phyloP scores from a whole-genome alignment of 2,888 invertebrate genomes.

The Hypercompe scribonia region DNA sequence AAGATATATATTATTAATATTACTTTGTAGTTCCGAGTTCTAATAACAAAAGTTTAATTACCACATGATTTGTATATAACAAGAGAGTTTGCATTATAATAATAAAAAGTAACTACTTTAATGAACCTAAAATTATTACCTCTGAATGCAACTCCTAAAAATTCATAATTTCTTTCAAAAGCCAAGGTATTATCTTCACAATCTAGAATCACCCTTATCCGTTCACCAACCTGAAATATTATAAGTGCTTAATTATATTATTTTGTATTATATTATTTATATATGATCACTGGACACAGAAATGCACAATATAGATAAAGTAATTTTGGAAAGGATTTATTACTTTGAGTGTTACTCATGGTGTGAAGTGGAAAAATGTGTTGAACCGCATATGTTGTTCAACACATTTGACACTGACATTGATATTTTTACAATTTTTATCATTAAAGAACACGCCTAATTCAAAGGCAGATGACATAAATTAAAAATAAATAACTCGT shows the following conservation, averaged over 20 bases:
- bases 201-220: constrained; percentile 98
- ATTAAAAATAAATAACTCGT: background rate
- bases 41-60: too few relatives aligned
- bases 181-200: constrained; percentile 98
- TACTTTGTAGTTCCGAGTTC: too few relatives aligned
- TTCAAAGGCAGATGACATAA: background rate
- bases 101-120: background rate
- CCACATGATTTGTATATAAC: too few relatives aligned
- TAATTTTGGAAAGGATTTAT: background rate
- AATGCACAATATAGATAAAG: background rate
- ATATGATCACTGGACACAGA: background rate
- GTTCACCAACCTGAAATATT: constrained; percentile 95
- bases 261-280: background rate
- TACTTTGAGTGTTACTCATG: background rate
- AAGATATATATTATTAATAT: too few relatives aligned
- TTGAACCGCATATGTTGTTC: too few relatives aligned
- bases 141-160: constrained; percentile 98
- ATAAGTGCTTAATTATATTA: background rate
- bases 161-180: constrained; percentile 99
- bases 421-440: background rate
- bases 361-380: background rate
- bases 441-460: background rate
- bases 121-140: constrained; percentile 83
- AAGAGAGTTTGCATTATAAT: too few relatives aligned
- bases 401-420: background rate